Evolutionary conservation across 2,888 invertebrate genomes (phyloP).

Genomic region (Lutraria lutraria): DNA sequence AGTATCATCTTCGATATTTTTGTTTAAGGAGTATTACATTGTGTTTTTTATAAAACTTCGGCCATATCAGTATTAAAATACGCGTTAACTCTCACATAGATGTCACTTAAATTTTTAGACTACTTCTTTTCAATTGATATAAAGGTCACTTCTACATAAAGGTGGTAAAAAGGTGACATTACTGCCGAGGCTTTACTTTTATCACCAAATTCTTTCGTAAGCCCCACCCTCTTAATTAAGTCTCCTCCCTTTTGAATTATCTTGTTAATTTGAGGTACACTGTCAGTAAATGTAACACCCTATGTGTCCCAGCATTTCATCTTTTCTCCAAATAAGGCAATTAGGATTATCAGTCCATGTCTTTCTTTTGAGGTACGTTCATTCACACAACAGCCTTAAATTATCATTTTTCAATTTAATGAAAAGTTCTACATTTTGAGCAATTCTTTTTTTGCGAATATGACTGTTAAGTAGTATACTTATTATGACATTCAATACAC

Average conservation of each 20-base stretch:
- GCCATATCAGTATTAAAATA: too few relatives aligned
- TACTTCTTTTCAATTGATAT: background rate
- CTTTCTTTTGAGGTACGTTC: too few relatives aligned
- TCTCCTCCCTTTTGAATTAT: too few relatives aligned
- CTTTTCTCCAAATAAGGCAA: background rate
- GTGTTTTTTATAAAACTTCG: too few relatives aligned
- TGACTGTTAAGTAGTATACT: background rate
- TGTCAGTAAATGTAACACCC: too few relatives aligned
- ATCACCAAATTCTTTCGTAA: too few relatives aligned
- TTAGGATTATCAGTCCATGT: background rate
- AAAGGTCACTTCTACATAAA: background rate
- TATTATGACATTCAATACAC: background rate
- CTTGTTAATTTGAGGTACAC: too few relatives aligned
- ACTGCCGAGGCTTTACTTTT: too few relatives aligned
- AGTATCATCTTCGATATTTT: slow-evolving; percentile 32
- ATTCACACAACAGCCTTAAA: background rate
- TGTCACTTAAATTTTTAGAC: background rate
- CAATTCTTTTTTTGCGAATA: too few relatives aligned
- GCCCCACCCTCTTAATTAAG: too few relatives aligned
- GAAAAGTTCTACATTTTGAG: background rate
- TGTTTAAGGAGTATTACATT: background rate
- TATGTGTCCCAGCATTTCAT: too few relatives aligned
- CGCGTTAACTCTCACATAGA: background rate
- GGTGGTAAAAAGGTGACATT: background rate
- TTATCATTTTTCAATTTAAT: background rate